Conservation (phyloP, 2,888 invertebrate species). For the Patella ulyssiponensis region DNA sequence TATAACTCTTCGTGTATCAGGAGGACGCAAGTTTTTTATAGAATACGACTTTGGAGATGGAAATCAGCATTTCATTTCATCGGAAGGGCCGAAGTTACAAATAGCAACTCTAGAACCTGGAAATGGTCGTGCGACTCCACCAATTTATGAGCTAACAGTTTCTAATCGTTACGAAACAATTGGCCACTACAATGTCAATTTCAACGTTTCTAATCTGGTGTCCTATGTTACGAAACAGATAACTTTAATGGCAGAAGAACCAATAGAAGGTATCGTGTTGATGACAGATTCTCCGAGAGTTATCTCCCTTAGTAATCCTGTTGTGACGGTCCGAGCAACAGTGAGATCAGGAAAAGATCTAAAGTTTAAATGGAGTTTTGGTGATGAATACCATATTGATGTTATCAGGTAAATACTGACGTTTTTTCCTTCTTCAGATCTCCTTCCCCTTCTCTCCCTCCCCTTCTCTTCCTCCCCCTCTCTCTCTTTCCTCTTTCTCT, state of each 20-base stretch:
- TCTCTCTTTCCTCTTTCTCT: too few relatives aligned
- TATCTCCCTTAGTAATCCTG: slow-evolving; percentile 35
- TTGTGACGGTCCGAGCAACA: slow-evolving; percentile 50
- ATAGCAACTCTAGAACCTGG: background rate
- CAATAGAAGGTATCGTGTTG: slow-evolving; percentile 49
- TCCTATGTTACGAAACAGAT: slow-evolving; percentile 37
- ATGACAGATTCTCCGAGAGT: slow-evolving; percentile 41
- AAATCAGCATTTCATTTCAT: slow-evolving; percentile 19
- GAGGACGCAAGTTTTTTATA: slow-evolving; percentile 45
- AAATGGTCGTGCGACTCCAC: slow-evolving; percentile 12
- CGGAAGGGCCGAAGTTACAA: slow-evolving; percentile 15
- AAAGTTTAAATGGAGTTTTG: slow-evolving; percentile 60
- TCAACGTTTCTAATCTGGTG: slow-evolving; percentile 55
- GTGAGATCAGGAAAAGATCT: slow-evolving; percentile 58
- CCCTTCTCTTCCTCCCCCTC: too few relatives aligned
- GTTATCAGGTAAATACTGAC: slow-evolving; percentile 27
- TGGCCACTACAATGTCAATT: slow-evolving; percentile 54
- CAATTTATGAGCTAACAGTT: slow-evolving; percentile 34
- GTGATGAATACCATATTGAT: slow-evolving; percentile 30
- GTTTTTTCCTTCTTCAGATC: too few relatives aligned
- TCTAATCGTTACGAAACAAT: slow-evolving; percentile 40
- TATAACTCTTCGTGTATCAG: slow-evolving; percentile 44
- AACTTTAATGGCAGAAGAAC: slow-evolving; percentile 44
- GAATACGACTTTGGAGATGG: slow-evolving; percentile 56
- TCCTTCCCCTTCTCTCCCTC: too few relatives aligned